These are phyloP conservation scores for Iguana delicatissima DNA, from an alignment of 2,797 vertebrate genomes.

Conservation along the genomic window DNA sequence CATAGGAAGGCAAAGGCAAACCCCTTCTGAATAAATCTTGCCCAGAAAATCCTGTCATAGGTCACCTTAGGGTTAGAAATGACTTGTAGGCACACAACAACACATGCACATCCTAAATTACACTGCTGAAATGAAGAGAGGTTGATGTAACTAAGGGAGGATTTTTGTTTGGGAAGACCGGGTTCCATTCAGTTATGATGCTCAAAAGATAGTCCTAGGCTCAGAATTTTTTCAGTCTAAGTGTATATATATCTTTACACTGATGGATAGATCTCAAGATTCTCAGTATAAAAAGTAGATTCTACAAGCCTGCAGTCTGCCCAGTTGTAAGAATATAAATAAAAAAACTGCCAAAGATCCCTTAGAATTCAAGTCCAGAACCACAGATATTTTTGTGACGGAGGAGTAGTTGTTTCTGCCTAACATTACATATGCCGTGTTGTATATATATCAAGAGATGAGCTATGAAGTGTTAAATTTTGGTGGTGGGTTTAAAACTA, in stretches of 20 bases:
- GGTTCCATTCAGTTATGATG: background rate
- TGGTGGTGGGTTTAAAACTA: too few species aligned
- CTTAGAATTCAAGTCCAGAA: background rate
- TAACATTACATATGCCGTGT: background rate
- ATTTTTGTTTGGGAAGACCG: background rate
- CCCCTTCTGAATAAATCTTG: too few species aligned
- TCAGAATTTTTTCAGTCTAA: background rate
- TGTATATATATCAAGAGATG: background rate
- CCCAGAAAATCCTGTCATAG: too few species aligned
- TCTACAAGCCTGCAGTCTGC: background rate
- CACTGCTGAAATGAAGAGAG: background rate
- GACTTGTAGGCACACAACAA: too few species aligned
- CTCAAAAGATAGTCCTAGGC: background rate
- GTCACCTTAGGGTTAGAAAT: too few species aligned
- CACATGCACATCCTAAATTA: background rate
- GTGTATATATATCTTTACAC: background rate
- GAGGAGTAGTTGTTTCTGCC: background rate
- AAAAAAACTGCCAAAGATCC: background rate
- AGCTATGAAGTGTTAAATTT: background rate
- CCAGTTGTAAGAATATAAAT: background rate
- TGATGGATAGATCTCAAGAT: background rate
- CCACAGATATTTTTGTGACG: background rate
- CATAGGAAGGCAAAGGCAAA: too few species aligned
- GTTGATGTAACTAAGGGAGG: background rate
- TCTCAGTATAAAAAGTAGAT: background rate